phyloP scores from a whole-genome alignment of 2,888 invertebrate species.

The Clostera curtula region DNA sequence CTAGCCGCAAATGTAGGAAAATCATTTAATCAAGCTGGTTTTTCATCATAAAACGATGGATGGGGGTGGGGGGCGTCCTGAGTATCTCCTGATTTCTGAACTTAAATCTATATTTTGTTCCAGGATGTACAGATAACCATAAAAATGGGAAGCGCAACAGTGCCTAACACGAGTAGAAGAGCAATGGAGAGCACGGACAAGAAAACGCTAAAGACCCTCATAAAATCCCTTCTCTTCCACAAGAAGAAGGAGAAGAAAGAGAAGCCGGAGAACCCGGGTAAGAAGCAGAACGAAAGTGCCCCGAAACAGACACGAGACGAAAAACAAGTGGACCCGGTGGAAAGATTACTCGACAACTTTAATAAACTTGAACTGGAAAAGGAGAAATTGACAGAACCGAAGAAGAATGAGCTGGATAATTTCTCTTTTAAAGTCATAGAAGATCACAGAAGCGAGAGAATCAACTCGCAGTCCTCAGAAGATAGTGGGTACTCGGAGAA shows the following conservation, averaged over 20 bases:
- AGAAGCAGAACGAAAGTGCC: constrained; percentile 1
- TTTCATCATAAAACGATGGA: too few species aligned
- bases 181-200: constrained; percentile 44
- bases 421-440: constrained; percentile 41
- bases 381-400: constrained; percentile 14
- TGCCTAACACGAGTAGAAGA: constrained; percentile 26
- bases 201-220: constrained; percentile 34
- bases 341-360: constrained; percentile 31
- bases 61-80: too few species aligned
- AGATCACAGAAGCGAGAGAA: constrained; percentile 34
- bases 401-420: constrained; percentile 38
- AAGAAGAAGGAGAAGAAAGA: constrained; percentile 30
- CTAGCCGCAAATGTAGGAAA: too few species aligned
- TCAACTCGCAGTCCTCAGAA: constrained; percentile 48
- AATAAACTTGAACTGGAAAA: constrained; percentile 22
- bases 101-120: too few species aligned
- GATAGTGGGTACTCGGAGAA: constrained; percentile 50
- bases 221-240: constrained; percentile 22
- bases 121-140: constrained; percentile 12
- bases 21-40: too few species aligned
- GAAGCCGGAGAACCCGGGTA: constrained; percentile 12
- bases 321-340: constrained; percentile 18
- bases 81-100: too few species aligned
- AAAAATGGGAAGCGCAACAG: constrained; percentile 48
- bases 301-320: constrained; percentile 5